These are phyloP conservation scores for Hassar affinis DNA, from an alignment of 2,113 vertebrate genomes.

Conservation along the genomic window DNA sequence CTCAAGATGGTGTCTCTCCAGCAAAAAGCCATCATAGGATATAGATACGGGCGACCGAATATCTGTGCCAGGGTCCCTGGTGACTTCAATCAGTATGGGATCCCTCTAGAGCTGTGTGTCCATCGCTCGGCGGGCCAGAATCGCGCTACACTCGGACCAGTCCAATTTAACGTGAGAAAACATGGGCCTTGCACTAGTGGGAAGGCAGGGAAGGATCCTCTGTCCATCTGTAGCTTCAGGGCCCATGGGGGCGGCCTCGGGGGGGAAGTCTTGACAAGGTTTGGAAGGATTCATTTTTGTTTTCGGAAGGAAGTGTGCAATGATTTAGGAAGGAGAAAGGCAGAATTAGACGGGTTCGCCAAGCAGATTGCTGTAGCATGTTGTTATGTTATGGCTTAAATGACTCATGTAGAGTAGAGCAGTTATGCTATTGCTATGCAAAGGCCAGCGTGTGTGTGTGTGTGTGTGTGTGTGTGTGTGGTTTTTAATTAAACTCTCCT, in stretches of 20 bases:
- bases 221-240: conserved; percentile 56
- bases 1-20: conserved; percentile 61
- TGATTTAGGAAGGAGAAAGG: conserved; percentile 1
- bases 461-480: conserved; percentile 47
- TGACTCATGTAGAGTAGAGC: conserved; percentile 25
- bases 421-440: conserved; percentile 17
- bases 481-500: conserved; percentile 53
- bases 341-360: conserved; percentile 21
- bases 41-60: conserved; percentile 53
- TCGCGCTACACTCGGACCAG: conserved; percentile 55
- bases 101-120: conserved; percentile 56
- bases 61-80: conserved; percentile 60
- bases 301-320: conserved; percentile 11
- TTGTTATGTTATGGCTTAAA: conserved; percentile 31
- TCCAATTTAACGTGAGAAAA: conserved; percentile 66
- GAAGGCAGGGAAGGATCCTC: conserved; percentile 34
- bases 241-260: conserved; percentile 44
- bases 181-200: conserved; percentile 43
- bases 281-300: conserved; percentile 43
- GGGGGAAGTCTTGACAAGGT: conserved; percentile 7
- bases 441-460: conserved; percentile 42
- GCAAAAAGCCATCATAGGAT: conserved; percentile 54
- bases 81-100: conserved; percentile 58
- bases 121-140: conserved; percentile 48
- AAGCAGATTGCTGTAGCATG: conserved; percentile 33